A percentile compares a stretch with the other conserved stretches of the same genome.
phyloP scores from a whole-genome alignment of 1,140 invertebrate species.

The Drosophila tristis region DNA sequence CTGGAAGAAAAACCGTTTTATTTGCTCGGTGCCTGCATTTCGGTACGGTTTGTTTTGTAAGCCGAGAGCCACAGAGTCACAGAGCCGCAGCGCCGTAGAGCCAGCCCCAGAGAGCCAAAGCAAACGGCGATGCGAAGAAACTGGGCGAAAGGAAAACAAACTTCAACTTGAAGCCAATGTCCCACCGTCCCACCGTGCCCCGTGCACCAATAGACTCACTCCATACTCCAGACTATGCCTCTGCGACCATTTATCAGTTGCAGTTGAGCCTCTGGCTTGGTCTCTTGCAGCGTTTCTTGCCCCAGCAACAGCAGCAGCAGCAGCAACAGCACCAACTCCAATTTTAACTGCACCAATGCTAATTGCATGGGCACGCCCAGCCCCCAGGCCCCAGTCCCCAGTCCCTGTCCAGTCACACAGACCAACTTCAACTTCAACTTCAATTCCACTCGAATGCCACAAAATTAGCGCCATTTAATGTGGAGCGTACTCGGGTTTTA shows the following conservation, averaged over 20 bases:
- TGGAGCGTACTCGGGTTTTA: slow-evolving; percentile 79
- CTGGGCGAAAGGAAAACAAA: slow-evolving; percentile 62
- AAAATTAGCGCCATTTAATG: slow-evolving; percentile 82
- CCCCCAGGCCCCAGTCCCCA: slow-evolving; percentile 5
- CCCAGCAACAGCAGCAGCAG: too few species aligned
- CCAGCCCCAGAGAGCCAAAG: slow-evolving; percentile 43
- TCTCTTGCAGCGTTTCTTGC: slow-evolving; percentile 9
- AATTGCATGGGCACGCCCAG: slow-evolving; percentile 78
- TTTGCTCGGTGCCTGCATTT: slow-evolving; percentile 66
- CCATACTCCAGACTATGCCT: slow-evolving; percentile 7
- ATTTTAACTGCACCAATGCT: slow-evolving; percentile 51
- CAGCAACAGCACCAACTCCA: slow-evolving; percentile 5
- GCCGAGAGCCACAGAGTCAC: slow-evolving; percentile 44
- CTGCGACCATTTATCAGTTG: slow-evolving; percentile 47
- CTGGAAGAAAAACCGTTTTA: slow-evolving; percentile 81
- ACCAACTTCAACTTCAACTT: slow-evolving; percentile 5
- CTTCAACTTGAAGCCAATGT: slow-evolving; percentile 68
- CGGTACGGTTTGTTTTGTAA: slow-evolving; percentile 79
- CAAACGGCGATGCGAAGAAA: slow-evolving; percentile 27
- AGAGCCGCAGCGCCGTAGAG: too few species aligned
- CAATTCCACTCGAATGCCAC: slow-evolving; percentile 53
- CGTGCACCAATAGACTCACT: slow-evolving; percentile 37
- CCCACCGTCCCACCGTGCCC: slow-evolving; percentile 48
- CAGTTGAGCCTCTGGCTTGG: background rate
- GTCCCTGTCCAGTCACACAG: slow-evolving; percentile 8